These are phyloP conservation scores for Spermophilus dauricus DNA, from an alignment of 2,113 vertebrate species.

Conservation along the genomic window DNA sequence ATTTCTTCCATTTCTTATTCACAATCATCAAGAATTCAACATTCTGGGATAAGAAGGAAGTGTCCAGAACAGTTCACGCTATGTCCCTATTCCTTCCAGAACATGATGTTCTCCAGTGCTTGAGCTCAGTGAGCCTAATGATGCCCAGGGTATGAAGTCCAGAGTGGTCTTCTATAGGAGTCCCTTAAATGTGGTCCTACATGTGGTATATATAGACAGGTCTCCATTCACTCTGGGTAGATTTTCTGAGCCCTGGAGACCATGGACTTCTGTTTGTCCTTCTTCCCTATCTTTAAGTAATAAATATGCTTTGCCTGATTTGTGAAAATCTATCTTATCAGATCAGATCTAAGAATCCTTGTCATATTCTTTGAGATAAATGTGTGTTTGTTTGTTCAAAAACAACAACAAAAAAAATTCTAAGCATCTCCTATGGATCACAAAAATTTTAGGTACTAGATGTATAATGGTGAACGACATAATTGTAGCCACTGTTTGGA, in stretches of 20 bases:
- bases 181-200: too few relatives aligned
- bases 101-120: too few relatives aligned
- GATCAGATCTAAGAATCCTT: not conserved
- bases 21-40: not conserved
- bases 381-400: not conserved
- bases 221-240: not conserved
- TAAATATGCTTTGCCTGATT: not conserved
- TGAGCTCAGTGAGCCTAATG: too few relatives aligned
- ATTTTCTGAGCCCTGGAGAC: not conserved
- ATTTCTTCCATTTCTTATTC: not conserved
- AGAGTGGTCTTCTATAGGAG: not conserved
- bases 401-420: not conserved
- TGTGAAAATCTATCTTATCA: not conserved
- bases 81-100: not conserved
- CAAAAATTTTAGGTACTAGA: not conserved
- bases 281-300: not conserved
- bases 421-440: not conserved
- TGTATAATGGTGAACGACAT: not conserved
- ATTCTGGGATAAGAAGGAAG: not conserved
- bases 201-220: too few relatives aligned
- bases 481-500: not conserved
- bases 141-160: not conserved
- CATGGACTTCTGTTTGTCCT: accelerated
- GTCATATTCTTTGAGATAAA: not conserved
- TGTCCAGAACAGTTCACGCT: too few relatives aligned